phyloP scores from a whole-genome alignment of 1,140 invertebrate species.

The Mylabris phalerata region DNA sequence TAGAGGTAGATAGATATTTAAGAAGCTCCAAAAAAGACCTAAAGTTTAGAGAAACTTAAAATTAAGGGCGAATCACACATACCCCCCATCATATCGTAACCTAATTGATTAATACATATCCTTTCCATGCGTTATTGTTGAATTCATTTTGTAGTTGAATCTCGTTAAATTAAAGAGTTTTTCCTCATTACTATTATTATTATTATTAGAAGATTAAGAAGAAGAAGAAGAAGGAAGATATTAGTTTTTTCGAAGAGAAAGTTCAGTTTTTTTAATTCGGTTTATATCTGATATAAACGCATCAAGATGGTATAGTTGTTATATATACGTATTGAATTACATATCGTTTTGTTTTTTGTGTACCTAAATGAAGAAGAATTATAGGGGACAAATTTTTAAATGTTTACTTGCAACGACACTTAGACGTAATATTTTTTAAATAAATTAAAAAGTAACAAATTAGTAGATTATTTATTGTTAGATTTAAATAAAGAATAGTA shows the following conservation, averaged over 20 bases:
- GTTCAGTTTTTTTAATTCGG: too few relatives aligned
- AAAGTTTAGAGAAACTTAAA: not conserved
- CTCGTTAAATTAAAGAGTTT: conserved; percentile 3
- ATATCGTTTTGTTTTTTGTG: too few relatives aligned
- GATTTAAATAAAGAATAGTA: conserved; percentile 8
- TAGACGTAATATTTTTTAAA: conserved; percentile 26
- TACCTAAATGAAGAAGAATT: too few relatives aligned
- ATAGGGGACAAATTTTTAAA: not conserved
- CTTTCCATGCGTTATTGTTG: conserved; percentile 25
- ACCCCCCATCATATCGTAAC: conserved; percentile 4
- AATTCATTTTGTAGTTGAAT: conserved; percentile 3
- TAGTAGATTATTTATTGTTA: conserved; percentile 19
- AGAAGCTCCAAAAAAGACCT: not conserved
- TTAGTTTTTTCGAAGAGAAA: too few relatives aligned
- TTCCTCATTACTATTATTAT: too few relatives aligned
- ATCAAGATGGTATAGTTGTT: too few relatives aligned
- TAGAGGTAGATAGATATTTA: too few relatives aligned
- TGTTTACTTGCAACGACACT: conserved; percentile 28
- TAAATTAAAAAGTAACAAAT: not conserved
- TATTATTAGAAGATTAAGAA: too few relatives aligned
- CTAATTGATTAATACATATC: conserved; percentile 33
- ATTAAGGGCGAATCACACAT: not conserved
- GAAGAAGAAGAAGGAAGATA: too few relatives aligned
- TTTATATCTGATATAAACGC: too few relatives aligned
- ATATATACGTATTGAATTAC: too few relatives aligned